Evolutionary conservation across 2,888 invertebrate genomes (phyloP).

Genomic region (Megaustenia siamemsis): DNA sequence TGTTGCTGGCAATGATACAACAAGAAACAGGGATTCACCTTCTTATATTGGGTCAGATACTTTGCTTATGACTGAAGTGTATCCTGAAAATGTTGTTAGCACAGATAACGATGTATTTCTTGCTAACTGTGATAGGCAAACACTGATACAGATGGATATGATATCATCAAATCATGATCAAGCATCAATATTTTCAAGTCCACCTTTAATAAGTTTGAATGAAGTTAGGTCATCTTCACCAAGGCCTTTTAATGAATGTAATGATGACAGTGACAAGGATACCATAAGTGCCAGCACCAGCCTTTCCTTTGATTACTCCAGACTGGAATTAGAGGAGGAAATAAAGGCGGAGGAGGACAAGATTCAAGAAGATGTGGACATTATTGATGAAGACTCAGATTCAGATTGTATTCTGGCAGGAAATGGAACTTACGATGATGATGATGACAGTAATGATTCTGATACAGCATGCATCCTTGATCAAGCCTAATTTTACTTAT

Average conservation of each 20-base stretch:
- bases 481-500: background rate
- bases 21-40: background rate
- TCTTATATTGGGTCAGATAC: conserved; percentile 2
- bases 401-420: conserved; percentile 38
- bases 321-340: background rate
- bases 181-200: background rate
- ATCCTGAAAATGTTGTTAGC: background rate
- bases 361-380: background rate
- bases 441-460: conserved; percentile 17
- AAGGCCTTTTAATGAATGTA: background rate
- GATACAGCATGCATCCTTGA: conserved; percentile 57
- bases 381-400: conserved; percentile 35
- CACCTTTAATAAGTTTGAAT: no score
- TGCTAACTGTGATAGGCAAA: background rate
- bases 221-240: background rate
- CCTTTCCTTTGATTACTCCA: background rate
- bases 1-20: background rate
- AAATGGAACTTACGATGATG: background rate
- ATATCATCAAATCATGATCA: conserved; percentile 4
- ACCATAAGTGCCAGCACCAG: conserved; percentile 3
- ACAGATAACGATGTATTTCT: background rate
- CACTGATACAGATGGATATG: background rate
- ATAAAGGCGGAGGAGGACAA: background rate
- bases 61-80: background rate
- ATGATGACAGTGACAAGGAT: background rate